Evolutionary conservation across 1,140 invertebrate genomes (phyloP).

Genomic region (Dendrolimus punctatus): DNA sequence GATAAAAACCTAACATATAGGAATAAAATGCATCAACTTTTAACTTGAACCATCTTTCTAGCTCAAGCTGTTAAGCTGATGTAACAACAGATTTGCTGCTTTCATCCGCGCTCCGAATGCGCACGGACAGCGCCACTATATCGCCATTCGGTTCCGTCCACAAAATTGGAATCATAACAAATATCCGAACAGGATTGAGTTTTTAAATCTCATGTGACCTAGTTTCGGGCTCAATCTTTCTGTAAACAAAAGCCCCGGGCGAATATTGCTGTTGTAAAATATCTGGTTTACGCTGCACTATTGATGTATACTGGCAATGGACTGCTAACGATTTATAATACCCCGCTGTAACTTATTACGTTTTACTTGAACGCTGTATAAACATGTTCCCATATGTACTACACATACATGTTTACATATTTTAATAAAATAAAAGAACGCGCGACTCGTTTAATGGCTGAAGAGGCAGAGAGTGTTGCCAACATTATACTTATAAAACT

Average conservation of each 20-base stretch:
- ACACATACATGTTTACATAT: too few relatives aligned
- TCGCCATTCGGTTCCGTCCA: conserved; percentile 10
- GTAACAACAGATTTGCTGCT: conserved; percentile 59
- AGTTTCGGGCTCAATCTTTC: conserved; percentile 4
- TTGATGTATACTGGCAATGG: not conserved
- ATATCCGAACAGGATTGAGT: conserved; percentile 12
- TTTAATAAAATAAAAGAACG: too few relatives aligned
- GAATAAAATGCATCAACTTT: conserved; percentile 1
- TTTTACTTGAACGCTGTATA: too few relatives aligned
- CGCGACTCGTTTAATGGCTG: too few relatives aligned
- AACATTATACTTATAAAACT: too few relatives aligned
- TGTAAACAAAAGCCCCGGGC: conserved; percentile 5
- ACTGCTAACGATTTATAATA: too few relatives aligned
- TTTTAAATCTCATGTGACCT: conserved; percentile 3
- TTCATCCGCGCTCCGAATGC: conserved; percentile 28
- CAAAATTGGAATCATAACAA: conserved; percentile 15
- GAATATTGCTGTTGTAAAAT: conserved; percentile 1
- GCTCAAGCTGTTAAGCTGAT: conserved; percentile 48
- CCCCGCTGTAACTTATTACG: too few relatives aligned
- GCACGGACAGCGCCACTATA: conserved; percentile 12
- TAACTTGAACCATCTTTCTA: conserved; percentile 20
- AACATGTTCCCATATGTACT: too few relatives aligned
- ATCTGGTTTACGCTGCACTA: conserved; percentile 2
- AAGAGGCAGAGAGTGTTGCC: too few relatives aligned
- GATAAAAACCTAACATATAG: too few relatives aligned